These are phyloP conservation scores for Galeopsomyia nigrocyanea DNA, from an alignment of 2,888 invertebrate genomes.

Conservation along the genomic window DNA sequence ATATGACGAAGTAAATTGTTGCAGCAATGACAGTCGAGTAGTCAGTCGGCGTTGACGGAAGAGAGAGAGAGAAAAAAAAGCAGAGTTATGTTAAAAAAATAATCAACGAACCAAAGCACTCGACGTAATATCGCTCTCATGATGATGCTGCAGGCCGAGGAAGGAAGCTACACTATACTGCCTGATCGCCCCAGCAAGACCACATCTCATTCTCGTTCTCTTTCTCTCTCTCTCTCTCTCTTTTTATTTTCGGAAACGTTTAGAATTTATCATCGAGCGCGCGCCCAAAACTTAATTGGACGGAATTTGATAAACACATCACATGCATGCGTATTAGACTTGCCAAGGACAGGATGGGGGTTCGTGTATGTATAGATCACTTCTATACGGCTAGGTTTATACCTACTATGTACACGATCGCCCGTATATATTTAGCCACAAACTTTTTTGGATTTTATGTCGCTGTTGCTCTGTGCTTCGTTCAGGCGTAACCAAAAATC, in stretches of 20 bases:
- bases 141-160: conserved; percentile 22
- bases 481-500: too few relatives aligned
- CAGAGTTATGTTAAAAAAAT: neutral
- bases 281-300: conserved; percentile 39
- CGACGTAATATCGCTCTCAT: conserved; percentile 41
- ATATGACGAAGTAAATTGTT: too few relatives aligned
- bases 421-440: too few relatives aligned
- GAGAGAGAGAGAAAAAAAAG: neutral
- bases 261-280: conserved; percentile 35
- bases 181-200: neutral
- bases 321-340: neutral
- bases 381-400: too few relatives aligned
- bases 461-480: too few relatives aligned
- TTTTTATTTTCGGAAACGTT: conserved; percentile 46
- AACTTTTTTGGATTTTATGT: too few relatives aligned
- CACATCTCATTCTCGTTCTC: too few relatives aligned
- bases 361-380: conserved; percentile 5
- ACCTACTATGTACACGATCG: too few relatives aligned
- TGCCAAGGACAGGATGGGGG: conserved; percentile 41
- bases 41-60: too few relatives aligned
- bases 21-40: too few relatives aligned
- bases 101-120: conserved; percentile 34
- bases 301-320: conserved; percentile 43
- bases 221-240: conserved; percentile 10
- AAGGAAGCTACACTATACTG: conserved; percentile 39